These are phyloP conservation scores for Drosophila kepulauana DNA, from an alignment of 1,140 invertebrate species.

Conservation along the genomic window DNA sequence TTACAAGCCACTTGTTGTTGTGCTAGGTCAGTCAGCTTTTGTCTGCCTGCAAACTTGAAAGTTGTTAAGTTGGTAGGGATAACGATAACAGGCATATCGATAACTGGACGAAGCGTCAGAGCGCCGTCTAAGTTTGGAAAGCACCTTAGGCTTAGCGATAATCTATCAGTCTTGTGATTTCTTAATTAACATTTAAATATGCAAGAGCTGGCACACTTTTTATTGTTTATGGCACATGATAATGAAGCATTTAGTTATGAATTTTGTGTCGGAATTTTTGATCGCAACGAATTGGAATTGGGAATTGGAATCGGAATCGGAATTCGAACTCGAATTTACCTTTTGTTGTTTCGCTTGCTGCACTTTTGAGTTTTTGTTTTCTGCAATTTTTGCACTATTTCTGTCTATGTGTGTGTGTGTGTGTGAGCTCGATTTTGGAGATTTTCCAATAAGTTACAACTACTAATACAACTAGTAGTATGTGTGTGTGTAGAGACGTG, in stretches of 20 bases:
- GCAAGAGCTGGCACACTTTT: constrained; percentile 9
- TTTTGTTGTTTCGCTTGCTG: constrained; percentile 18
- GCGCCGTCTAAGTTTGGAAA: neutral
- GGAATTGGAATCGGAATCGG: neutral
- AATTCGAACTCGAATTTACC: constrained; percentile 51
- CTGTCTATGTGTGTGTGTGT: constrained; percentile 9
- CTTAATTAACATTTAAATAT: neutral
- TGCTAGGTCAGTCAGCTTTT: neutral
- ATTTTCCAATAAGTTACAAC: constrained; percentile 15
- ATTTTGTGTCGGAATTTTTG: constrained; percentile 2
- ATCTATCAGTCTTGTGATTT: neutral
- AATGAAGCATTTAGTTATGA: constrained; percentile 2
- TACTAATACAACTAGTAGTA: constrained; percentile 9
- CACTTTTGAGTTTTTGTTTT: constrained; percentile 2
- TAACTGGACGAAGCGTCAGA: neutral
- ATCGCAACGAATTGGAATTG: no score
- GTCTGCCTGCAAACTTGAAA: neutral
- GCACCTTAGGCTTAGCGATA: neutral
- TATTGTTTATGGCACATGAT: constrained; percentile 8
- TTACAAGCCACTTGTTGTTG: neutral
- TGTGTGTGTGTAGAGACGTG: constrained; percentile 24
- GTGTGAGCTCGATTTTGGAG: constrained; percentile 27
- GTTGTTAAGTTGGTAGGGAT: neutral
- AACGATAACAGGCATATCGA: neutral
- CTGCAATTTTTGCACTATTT: constrained; percentile 32